A percentile compares a stretch with the other conserved stretches of the same genome.
These are phyloP conservation scores for Diadegma fenestrale DNA, from an alignment of 2,888 invertebrate species.

Conservation along the genomic window DNA sequence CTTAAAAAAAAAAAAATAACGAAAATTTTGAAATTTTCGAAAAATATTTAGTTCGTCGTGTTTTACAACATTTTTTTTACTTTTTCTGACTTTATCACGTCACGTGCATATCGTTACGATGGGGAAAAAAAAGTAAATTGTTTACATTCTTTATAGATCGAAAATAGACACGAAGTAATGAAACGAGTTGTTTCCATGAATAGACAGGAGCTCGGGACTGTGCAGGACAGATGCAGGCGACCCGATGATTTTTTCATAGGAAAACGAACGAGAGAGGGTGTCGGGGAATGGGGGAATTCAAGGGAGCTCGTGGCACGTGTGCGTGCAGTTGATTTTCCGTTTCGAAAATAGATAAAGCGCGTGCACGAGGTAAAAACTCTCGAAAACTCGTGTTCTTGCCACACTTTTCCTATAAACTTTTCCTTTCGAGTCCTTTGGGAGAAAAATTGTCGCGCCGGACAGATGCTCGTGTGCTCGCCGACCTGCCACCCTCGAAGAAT, in stretches of 20 bases:
- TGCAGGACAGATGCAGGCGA: constrained; percentile 52
- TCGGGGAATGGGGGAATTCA: constrained; percentile 25
- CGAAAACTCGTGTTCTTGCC: constrained; percentile 19
- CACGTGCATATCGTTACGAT: neutral
- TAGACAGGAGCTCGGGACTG: constrained; percentile 9
- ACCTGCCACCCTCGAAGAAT: neutral
- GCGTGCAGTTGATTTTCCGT: constrained; percentile 47
- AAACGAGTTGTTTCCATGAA: constrained; percentile 19
- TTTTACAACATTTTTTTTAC: too few species aligned
- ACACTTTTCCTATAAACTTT: constrained; percentile 42
- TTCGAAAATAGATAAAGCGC: constrained; percentile 62
- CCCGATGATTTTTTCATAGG: constrained; percentile 31
- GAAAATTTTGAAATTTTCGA: too few species aligned
- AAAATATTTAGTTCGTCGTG: too few species aligned
- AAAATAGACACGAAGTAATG: constrained; percentile 37
- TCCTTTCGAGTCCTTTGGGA: constrained; percentile 33
- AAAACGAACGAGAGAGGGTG: constrained; percentile 21
- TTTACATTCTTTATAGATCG: neutral
- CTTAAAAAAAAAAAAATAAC: too few species aligned
- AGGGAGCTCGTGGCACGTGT: constrained; percentile 49
- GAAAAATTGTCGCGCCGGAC: constrained; percentile 43
- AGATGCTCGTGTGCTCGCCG: constrained; percentile 32
- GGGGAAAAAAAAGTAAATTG: neutral
- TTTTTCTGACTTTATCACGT: too few species aligned
- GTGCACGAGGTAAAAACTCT: constrained; percentile 26